Base-by-base conservation (phyloP, 2,888 invertebrate genomes). In the Spilarctia lutea region DNA sequence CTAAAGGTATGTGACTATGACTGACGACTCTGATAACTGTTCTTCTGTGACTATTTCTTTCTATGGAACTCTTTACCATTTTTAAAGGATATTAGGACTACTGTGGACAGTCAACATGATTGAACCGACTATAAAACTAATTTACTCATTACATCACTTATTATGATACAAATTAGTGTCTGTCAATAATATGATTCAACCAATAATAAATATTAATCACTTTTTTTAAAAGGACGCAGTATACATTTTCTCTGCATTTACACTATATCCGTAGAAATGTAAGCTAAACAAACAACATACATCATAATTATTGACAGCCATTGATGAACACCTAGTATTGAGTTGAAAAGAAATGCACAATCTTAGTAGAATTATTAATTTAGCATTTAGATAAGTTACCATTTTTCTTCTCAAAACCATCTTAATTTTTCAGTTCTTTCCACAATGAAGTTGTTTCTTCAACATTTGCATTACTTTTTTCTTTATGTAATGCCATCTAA, bases 1-100 rank as follows among this genome's bases (percentile, higher is more conserved):
- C 89, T 83, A 81, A 86, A 89, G 90, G 90, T 90, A 88, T 87
- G 88, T 91, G 89, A 83, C 81, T 86, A 83, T 87, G 87, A 89
- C 87, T 88, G 87, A 88, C 86, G 75, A 75, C 71, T 45, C 27
- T 75, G 71, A 65, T 65, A 73, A 56, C 71, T 69, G 35, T 45
- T 71, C 45, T 75, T 56, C 69, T 76, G 67, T 69, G 73, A 71
- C 73, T 70, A 65, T 75, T 76, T 67, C 78, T 39, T 67, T 78
- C 67, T 79, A 39, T 65, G 66, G 71, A 74, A 81, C 71, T 68
- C 71, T 74, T 72, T 52, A 67, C 20, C 72, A 69, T 67, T 78
- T 69, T 66, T 63, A 78, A 63, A 76, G 75, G 20, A 13, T 66
- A 24, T 13, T n/a, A 69, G 70, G 74, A 77, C 52, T 78, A 74